phyloP scores from a whole-genome alignment of 1,140 invertebrate species.

The Megalopta genalis region DNA sequence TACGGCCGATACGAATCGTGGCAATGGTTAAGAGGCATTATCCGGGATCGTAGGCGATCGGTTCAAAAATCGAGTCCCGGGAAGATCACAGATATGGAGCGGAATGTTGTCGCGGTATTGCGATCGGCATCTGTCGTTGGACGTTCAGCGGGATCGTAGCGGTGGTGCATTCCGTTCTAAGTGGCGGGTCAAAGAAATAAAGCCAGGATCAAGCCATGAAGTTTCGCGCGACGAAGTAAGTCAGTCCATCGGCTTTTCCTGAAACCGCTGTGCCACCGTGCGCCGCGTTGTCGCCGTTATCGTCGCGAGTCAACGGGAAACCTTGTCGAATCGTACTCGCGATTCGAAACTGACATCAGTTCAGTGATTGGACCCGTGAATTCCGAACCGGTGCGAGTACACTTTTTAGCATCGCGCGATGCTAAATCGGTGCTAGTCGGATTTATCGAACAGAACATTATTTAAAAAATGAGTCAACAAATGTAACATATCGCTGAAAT shows the following conservation, averaged over 20 bases:
- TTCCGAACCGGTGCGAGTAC: too few species aligned
- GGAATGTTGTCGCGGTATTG: conserved; percentile 34
- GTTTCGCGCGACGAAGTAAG: conserved; percentile 28
- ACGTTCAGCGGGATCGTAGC: conserved; percentile 6
- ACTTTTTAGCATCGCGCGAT: too few species aligned
- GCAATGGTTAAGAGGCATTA: neutral
- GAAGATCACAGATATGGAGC: conserved; percentile 31
- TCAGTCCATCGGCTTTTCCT: conserved; percentile 40
- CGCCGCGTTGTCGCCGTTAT: neutral
- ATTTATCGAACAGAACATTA: too few species aligned
- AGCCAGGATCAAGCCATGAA: conserved; percentile 21
- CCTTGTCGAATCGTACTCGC: too few species aligned
- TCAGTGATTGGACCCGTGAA: too few species aligned
- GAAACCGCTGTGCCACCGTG: conserved; percentile 23
- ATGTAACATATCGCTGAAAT: too few species aligned
- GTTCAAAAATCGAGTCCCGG: neutral
- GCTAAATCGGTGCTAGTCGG: too few species aligned
- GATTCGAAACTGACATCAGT: too few species aligned
- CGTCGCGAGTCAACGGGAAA: too few species aligned
- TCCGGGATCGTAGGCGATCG: neutral
- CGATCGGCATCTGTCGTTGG: conserved; percentile 23
- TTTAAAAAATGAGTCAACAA: too few species aligned
- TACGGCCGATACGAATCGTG: neutral
- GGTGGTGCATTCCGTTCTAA: conserved; percentile 30
- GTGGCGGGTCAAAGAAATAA: conserved; percentile 40